Evolutionary conservation across 2,797 vertebrate genomes (phyloP), one percentile per base, ranked within the genome.

Genomic region (Sciurus vulgaris): DNA sequence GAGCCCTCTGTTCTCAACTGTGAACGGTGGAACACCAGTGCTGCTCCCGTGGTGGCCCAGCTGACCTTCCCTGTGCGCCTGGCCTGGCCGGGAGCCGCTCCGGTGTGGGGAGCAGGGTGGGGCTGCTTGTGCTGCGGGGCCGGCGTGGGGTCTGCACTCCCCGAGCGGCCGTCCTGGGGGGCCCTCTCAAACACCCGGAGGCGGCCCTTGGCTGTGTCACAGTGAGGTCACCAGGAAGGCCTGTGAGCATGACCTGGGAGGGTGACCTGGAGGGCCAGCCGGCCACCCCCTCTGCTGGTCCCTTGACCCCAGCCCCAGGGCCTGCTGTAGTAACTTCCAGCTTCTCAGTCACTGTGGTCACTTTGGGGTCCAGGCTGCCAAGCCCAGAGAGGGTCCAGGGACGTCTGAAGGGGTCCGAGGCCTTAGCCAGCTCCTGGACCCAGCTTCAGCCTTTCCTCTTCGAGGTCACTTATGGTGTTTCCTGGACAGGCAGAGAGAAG

Each of bases 401-500:
- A 78, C 86, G 93, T 93, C 61, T 30, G 67, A 67, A 96, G 84
- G 92, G 70, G 49, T 6, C 89, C 35, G 78, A 67, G 49, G 49
- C 2, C 69, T 54, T 61, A 76, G 35, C 7, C 24, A 22, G 41
- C 78, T 6, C 18, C 30, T 11, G 74, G 7, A 1, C 63, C 70
- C 81, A 30, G 11, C 47, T 86, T 44, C 49, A 79, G 74, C 44
- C 54, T 82, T 70, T 89, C 76, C 56, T 95, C 47, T 47, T 86
- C 67, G 2, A 18, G 49, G 41, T 81, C 95, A 59, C 49, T 93
- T 83, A 54, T 24, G 86, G 84, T 2, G 2, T 82, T 87, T 97
- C 91, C 92, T 91, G 79, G 38, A 96, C 82, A 94, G 89, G 61
- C 94, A 41, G 76, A 78, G 88, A 73, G 93, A 87, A 61, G 41